phyloP scores from a whole-genome alignment of 2,797 vertebrate species.

The Hafferia zeledoni region DNA sequence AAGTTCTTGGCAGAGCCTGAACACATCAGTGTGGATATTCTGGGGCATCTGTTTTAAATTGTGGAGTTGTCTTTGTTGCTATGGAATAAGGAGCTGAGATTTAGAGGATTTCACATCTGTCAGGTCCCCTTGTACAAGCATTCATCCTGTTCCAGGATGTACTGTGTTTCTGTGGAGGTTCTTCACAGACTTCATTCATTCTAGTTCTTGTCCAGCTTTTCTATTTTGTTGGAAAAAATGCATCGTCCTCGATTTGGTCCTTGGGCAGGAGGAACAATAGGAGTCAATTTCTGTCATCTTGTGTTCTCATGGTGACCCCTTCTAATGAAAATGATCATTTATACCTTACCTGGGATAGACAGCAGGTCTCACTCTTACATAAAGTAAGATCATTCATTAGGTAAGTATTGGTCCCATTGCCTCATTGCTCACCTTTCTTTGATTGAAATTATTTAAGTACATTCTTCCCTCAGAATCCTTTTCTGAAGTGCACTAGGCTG shows the following conservation, averaged over 20 bases:
- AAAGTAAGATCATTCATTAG: not conserved
- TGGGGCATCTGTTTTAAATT: not conserved
- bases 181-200: not conserved
- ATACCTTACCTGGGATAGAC: not conserved
- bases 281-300: not conserved
- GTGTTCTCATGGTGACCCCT: not conserved
- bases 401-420: conserved; percentile 39
- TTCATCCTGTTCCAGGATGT: not conserved
- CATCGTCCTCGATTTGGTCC: not conserved
- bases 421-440: not conserved
- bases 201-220: not conserved
- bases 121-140: not conserved
- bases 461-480: not conserved
- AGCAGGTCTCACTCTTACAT: not conserved
- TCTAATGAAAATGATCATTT: not conserved
- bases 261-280: not conserved
- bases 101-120: not conserved
- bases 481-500: not conserved
- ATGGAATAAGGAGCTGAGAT: not conserved
- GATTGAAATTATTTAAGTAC: not conserved
- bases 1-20: not conserved
- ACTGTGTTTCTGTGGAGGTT: not conserved
- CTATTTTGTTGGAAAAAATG: not conserved
- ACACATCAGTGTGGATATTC: not conserved
- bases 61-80: not conserved